Evolutionary conservation across 2,113 vertebrate genomes (phyloP), one percentile per base, ranked within the genome.

Genomic region (Nymphicus hollandicus): DNA sequence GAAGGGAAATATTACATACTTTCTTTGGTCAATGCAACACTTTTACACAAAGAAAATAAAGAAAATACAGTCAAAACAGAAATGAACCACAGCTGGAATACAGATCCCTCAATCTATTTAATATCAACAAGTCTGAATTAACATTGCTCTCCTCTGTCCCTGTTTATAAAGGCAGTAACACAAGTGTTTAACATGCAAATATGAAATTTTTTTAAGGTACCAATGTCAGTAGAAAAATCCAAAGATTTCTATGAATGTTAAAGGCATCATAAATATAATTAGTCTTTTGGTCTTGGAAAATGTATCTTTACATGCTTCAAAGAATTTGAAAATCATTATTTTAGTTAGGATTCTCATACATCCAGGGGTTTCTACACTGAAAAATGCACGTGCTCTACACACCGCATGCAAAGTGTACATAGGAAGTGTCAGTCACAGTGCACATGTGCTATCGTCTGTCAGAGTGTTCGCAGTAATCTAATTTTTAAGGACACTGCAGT

Each of bases 381-480:
- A 84, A 78, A 91, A 58, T 41, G 10, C 4, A 5, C 0, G 0
- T 76, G 6, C 28, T 71, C 7, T 46, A 13, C 39, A 22, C 2
- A 28, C 4, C 20, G 39, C 13, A 17, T 33, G 18, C 18, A 37
- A 47, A 58, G 5, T 31, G 17, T 70, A 49, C 11, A 18, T 7
- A 28, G 28, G 44, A 55, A 37, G 6, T 24, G 12, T 29, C 65
- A 60, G 44, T 35, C 65, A 20, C 10, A 28, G 28, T 46, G 25
- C 18, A n/a, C 8, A 7, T 4, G 2, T 56, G 9, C 9, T 71
- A 17, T 72, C 39, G 55, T 25, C 76, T 60, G 3, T 39, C 64
- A 68, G 39, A 47, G 6, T 47, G 4, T 37, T 92, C 47, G 68
- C n/a, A 78, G 39, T 28, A 52, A 50, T n/a, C 27, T 41, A 6